Evolutionary conservation across 2,113 vertebrate genomes (phyloP).

Genomic region (Prionailurus bengalensis): DNA sequence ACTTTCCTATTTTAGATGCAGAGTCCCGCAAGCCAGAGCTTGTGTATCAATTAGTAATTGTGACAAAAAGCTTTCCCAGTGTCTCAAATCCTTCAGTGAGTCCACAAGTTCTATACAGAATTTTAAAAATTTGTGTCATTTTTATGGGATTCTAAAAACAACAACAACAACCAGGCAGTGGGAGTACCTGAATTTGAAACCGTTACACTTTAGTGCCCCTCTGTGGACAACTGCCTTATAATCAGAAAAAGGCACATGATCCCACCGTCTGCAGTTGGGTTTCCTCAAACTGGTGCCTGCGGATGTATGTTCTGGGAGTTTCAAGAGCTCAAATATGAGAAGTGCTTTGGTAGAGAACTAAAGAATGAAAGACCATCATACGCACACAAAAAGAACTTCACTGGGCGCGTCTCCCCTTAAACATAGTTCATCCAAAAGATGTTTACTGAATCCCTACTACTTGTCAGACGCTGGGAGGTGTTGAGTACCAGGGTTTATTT

Average conservation of each 20-base stretch:
- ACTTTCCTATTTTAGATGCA: background rate
- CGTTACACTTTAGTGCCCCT: slow-evolving; percentile 75
- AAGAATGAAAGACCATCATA: background rate
- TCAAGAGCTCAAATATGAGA: slow-evolving; percentile 44
- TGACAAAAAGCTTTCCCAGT: background rate
- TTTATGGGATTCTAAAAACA: slow-evolving; percentile 1
- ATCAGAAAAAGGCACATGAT: background rate
- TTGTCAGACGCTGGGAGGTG: background rate
- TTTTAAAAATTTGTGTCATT: background rate
- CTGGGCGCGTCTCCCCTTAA: background rate
- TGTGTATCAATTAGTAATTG: background rate
- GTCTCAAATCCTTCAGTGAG: background rate
- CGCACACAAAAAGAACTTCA: background rate
- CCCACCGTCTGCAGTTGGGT: background rate
- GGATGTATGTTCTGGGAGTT: background rate
- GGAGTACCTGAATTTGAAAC: slow-evolving; percentile 58
- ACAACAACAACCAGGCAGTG: background rate
- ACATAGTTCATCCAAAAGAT: background rate
- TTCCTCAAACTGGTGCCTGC: background rate
- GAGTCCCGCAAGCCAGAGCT: background rate
- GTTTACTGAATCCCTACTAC: background rate
- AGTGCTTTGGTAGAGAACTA: slow-evolving; percentile 26
- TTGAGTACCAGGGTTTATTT: background rate
- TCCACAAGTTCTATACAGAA: background rate
- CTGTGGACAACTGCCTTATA: slow-evolving; percentile 71